Evolutionary conservation across 2,888 invertebrate genomes (phyloP).

Genomic region (Halocaridina rubra): DNA sequence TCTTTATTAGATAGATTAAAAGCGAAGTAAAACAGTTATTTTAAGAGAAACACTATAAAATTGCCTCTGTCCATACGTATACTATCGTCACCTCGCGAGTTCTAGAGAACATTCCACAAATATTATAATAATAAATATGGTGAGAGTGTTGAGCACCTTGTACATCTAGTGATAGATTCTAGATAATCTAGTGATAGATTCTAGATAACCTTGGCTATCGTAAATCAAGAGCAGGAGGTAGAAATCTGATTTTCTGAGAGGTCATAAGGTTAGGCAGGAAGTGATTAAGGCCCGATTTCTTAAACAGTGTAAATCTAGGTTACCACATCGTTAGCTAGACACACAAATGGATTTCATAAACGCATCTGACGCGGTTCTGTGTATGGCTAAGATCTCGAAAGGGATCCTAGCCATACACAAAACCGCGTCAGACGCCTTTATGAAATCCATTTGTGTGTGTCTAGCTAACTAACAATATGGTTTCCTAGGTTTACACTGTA

Average conservation of each 20-base stretch:
- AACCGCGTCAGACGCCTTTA: too few relatives aligned
- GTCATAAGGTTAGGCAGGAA: too few relatives aligned
- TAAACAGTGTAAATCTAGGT: too few relatives aligned
- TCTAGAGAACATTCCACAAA: not conserved
- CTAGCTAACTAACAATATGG: too few relatives aligned
- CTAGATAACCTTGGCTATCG: not conserved
- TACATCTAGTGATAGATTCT: not conserved
- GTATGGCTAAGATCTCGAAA: too few relatives aligned
- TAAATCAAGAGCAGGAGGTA: not conserved
- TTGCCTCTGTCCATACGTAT: not conserved
- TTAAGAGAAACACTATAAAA: not conserved
- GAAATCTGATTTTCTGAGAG: not conserved
- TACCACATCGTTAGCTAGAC: too few relatives aligned
- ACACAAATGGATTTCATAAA: too few relatives aligned
- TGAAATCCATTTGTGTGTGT: too few relatives aligned
- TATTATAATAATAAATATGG: constrained; percentile 22
- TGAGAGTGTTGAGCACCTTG: constrained; percentile 42
- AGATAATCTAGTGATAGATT: not conserved
- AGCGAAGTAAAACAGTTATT: not conserved
- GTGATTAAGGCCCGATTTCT: not conserved
- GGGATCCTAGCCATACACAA: too few relatives aligned
- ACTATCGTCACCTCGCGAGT: not conserved
- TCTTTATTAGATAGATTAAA: not conserved
- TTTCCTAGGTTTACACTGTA: too few relatives aligned
- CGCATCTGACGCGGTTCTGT: too few relatives aligned